Percentiles rank a stretch among this genome's conserved stretches.
Conservation (phyloP, 2,888 invertebrate genomes). For the Drosophila suboccidentalis region DNA sequence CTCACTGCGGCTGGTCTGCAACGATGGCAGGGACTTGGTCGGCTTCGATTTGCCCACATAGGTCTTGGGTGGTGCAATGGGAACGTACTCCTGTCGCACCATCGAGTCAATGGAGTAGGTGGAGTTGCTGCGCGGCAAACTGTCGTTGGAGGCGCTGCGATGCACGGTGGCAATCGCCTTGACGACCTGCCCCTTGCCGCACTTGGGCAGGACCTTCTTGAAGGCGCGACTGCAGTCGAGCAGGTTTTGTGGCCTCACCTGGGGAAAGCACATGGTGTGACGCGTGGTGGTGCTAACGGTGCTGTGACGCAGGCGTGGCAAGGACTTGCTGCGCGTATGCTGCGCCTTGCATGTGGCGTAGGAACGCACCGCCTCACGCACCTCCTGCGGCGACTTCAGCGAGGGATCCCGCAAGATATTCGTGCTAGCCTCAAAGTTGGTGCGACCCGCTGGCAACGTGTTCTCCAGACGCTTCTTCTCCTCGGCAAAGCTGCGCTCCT, state of each 20-base stretch:
- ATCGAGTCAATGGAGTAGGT: slow-evolving; percentile 85
- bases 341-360: slow-evolving; percentile 82
- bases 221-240: slow-evolving; percentile 60
- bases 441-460: slow-evolving; percentile 80
- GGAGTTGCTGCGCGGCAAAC: slow-evolving; percentile 84
- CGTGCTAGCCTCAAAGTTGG: slow-evolving; percentile 85
- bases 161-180: slow-evolving; percentile 45
- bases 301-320: slow-evolving; percentile 74
- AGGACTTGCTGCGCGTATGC: slow-evolving; percentile 83
- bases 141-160: slow-evolving; percentile 78
- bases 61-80: slow-evolving; percentile 66
- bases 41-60: slow-evolving; percentile 59
- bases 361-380: slow-evolving; percentile 86
- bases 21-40: slow-evolving; percentile 36
- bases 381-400: slow-evolving; percentile 88
- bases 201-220: slow-evolving; percentile 49
- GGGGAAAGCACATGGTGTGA: slow-evolving; percentile 78
- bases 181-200: slow-evolving; percentile 51
- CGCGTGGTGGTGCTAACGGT: slow-evolving; percentile 77
- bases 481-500: slow-evolving; percentile 88
- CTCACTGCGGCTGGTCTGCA: slow-evolving; percentile 74
- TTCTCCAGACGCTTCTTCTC: slow-evolving; percentile 87
- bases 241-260: slow-evolving; percentile 56
- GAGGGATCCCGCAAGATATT: slow-evolving; percentile 86
- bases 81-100: slow-evolving; percentile 66